Percentiles rank a stretch among this genome's conserved stretches.
Evolutionary conservation across 2,113 vertebrate genomes (phyloP).

Genomic region (Eudyptes chrysolophus): DNA sequence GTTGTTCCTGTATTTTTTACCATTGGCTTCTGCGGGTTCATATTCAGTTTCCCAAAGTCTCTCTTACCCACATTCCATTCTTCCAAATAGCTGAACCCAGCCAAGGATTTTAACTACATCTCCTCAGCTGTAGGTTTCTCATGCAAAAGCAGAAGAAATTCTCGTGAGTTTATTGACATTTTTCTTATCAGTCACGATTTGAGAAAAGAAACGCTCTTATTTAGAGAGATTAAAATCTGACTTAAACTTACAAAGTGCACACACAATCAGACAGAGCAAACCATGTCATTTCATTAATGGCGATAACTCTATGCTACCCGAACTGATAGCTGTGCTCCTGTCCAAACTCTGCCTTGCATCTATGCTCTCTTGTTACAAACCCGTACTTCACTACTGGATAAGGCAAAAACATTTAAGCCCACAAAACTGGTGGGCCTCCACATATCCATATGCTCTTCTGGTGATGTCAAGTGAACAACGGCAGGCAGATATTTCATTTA

Average conservation of each 20-base stretch:
- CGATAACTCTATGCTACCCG: neutral
- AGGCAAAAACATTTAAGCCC: neutral
- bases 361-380: neutral
- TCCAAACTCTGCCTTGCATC: neutral
- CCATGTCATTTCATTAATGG: neutral
- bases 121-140: neutral
- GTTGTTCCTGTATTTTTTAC: neutral
- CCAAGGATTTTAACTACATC: neutral
- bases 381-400: neutral
- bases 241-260: neutral
- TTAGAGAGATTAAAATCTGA: neutral
- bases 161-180: neutral
- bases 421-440: neutral
- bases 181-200: neutral
- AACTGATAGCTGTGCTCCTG: neutral
- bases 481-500: neutral
- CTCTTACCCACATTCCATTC: neutral
- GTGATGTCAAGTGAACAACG: neutral
- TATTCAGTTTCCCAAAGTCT: neutral
- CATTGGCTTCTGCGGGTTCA: neutral
- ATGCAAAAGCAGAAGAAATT: neutral
- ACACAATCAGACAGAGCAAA: neutral
- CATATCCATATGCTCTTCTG: neutral
- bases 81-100: neutral
- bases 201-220: neutral